Evolutionary conservation across 1,140 invertebrate genomes (phyloP).

Genomic region (Dreissena polymorpha): DNA sequence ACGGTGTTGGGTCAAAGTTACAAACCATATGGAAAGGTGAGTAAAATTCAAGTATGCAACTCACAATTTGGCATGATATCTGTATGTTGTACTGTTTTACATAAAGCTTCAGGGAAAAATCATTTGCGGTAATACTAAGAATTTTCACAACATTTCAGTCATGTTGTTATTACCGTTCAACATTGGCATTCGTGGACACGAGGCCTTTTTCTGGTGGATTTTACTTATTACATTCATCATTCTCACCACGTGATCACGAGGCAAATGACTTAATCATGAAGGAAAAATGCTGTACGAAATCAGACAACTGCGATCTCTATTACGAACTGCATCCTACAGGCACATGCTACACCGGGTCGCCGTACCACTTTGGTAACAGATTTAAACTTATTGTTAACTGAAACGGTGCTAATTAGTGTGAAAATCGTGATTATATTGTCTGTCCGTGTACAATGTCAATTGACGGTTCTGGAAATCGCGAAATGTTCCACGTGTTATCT

Average conservation of each 20-base stretch:
- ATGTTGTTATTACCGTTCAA: not conserved
- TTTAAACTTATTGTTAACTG: too few relatives aligned
- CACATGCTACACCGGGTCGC: conserved; percentile 12
- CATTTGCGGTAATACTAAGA: not conserved
- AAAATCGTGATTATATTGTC: too few relatives aligned
- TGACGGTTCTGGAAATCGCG: too few relatives aligned
- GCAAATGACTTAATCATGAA: not conserved
- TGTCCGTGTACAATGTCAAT: too few relatives aligned
- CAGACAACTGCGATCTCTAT: conserved; percentile 6
- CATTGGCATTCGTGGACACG: not conserved
- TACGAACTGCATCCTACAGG: conserved; percentile 7
- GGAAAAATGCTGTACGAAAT: not conserved
- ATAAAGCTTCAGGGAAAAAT: not conserved
- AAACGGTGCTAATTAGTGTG: too few relatives aligned
- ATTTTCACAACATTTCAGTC: not conserved
- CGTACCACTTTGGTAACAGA: conserved; percentile 15
- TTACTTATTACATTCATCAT: not conserved
- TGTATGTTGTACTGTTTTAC: not conserved
- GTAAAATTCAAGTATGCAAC: not conserved
- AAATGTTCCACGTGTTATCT: too few relatives aligned
- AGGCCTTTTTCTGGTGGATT: not conserved
- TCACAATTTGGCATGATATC: not conserved
- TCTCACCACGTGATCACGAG: not conserved
- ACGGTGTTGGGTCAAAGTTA: not conserved
- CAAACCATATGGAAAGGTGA: not conserved